Evolutionary conservation across 2,888 invertebrate species (phyloP).

Genomic region (Omphaloscelis lunosa): DNA sequence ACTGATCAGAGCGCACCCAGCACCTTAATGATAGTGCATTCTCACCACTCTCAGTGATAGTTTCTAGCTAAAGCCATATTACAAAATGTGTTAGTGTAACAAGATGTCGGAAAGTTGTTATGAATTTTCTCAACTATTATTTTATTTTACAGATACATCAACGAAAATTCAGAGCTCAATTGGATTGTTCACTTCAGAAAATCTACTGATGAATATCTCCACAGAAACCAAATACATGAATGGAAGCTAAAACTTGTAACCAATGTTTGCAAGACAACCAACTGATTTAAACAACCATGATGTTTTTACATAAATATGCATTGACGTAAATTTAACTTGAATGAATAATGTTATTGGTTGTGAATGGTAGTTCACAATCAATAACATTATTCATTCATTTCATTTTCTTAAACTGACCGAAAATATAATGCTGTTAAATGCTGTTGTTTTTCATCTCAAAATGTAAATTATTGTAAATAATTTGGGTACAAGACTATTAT

Average conservation of each 20-base stretch:
- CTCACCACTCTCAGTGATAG: neutral
- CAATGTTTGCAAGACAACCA: constrained; percentile 1
- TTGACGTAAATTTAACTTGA: constrained; percentile 19
- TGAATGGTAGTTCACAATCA: no score
- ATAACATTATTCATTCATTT: no score
- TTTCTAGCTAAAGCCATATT: neutral
- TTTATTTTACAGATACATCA: constrained; percentile 73
- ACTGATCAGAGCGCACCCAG: neutral
- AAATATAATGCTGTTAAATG: constrained; percentile 3
- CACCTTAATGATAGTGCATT: neutral
- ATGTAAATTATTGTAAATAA: constrained; percentile 42
- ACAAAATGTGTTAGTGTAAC: constrained; percentile 1
- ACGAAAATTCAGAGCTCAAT: constrained; percentile 89
- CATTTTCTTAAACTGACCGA: constrained; percentile 7
- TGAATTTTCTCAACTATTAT: constrained; percentile 2
- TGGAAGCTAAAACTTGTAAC: constrained; percentile 70
- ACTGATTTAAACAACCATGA: neutral
- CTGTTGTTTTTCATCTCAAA: constrained; percentile 6
- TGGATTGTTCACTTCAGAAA: constrained; percentile 93
- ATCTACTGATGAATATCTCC: constrained; percentile 92
- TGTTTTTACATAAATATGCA: constrained; percentile 4
- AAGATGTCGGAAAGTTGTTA: neutral
- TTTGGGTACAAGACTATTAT: neutral
- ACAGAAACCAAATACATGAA: constrained; percentile 75
- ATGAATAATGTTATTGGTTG: constrained; percentile 11